phyloP scores from a whole-genome alignment of 2,888 invertebrate genomes.

The Tromatobia lineatoria region DNA sequence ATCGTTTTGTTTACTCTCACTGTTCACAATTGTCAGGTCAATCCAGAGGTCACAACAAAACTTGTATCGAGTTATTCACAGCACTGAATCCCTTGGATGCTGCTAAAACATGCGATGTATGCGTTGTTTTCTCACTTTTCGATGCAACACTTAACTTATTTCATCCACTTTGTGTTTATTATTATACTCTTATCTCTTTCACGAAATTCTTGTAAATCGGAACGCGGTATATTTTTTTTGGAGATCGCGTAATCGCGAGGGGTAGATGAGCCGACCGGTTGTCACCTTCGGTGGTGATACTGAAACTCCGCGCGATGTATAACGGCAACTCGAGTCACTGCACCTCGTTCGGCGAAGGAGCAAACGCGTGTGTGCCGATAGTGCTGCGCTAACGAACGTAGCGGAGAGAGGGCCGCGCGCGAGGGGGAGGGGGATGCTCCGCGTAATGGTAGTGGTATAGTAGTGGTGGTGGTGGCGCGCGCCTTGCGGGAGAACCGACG shows the following conservation, averaged over 20 bases:
- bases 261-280: neutral
- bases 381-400: conserved; percentile 65
- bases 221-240: neutral
- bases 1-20: neutral
- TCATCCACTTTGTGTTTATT: neutral
- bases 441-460: conserved; percentile 5
- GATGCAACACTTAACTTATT: neutral
- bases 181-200: neutral
- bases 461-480: conserved; percentile 11
- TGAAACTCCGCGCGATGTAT: conserved; percentile 8
- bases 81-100: conserved; percentile 35
- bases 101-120: neutral
- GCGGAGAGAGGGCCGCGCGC: conserved; percentile 45
- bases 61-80: conserved; percentile 8
- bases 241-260: too few relatives aligned
- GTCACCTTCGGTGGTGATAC: conserved; percentile 16
- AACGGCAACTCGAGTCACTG: conserved; percentile 21
- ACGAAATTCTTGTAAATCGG: neutral
- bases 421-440: neutral
- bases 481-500: conserved; percentile 7
- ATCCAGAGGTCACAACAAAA: neutral
- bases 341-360: conserved; percentile 73
- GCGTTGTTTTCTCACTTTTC: neutral
- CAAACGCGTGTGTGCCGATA: conserved; percentile 76
- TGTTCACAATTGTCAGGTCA: neutral